phyloP scores from a whole-genome alignment of 2,797 vertebrate species.

The Lerista edwardsae region DNA sequence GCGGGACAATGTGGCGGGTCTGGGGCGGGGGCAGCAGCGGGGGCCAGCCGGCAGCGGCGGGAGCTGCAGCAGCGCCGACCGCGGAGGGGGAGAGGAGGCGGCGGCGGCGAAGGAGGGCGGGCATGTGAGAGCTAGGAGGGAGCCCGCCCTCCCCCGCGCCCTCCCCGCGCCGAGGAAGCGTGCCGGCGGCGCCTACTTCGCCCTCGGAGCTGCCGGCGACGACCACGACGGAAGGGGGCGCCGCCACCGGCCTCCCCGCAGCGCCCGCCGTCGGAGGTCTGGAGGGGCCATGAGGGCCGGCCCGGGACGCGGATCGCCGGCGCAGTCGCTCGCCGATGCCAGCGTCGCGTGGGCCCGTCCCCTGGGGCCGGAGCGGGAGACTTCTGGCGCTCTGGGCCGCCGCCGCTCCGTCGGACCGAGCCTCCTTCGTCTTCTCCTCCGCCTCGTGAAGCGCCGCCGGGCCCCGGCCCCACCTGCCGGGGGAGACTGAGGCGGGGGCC shows the following conservation, averaged over 20 bases:
- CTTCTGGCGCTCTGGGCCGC: no score
- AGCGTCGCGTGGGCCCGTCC: background rate
- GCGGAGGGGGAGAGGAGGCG: background rate
- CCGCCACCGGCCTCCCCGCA: background rate
- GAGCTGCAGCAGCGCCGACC: background rate
- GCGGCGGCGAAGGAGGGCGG: background rate
- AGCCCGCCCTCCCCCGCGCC: slow-evolving; percentile 2
- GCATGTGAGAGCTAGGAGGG: background rate
- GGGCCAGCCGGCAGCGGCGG: background rate
- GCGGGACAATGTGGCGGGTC: background rate
- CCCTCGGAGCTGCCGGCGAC: background rate
- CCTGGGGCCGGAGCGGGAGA: background rate
- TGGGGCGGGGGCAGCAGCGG: background rate
- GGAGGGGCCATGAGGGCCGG: background rate
- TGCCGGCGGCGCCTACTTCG: background rate
- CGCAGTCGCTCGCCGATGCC: background rate
- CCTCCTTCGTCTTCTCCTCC: background rate
- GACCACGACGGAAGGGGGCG: background rate
- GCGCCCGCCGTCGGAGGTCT: background rate
- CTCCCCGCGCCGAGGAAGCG: background rate
- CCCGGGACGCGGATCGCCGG: background rate
- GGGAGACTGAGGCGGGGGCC: background rate
- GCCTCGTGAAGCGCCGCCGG: background rate
- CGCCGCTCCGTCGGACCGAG: background rate
- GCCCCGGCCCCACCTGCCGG: background rate